Evolutionary conservation across 64 coral and sea anemone genomes (phyloP).

Genomic region (Porites australiensis): DNA sequence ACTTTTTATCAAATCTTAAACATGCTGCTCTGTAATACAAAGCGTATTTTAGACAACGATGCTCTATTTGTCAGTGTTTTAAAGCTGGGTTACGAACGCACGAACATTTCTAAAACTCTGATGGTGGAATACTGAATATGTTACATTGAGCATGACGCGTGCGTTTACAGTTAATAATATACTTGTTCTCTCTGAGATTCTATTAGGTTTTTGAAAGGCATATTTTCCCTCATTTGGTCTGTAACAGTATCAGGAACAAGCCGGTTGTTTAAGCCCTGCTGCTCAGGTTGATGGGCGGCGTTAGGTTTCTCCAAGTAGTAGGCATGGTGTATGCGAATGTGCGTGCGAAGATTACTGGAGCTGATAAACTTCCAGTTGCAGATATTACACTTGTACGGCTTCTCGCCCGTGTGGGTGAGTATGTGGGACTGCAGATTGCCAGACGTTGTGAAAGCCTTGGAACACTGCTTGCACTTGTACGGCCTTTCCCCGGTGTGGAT

Average conservation of each 20-base stretch:
- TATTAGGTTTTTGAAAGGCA: conserved; percentile 89
- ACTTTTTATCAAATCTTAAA: neutral
- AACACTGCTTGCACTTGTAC: conserved; percentile 98
- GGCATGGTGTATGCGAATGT: conserved; percentile 96
- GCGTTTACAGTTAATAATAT: conserved; percentile 69
- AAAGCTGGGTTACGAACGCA: too few relatives aligned
- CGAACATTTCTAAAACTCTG: too few relatives aligned
- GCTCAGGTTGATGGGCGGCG: conserved; percentile 19
- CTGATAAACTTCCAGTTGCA: conserved; percentile 99
- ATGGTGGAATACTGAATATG: too few relatives aligned
- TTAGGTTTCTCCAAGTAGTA: conserved; percentile 86
- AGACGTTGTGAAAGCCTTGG: conserved; percentile 97
- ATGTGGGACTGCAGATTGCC: conserved; percentile 98
- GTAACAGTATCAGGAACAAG: neutral
- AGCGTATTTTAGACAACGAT: too few relatives aligned
- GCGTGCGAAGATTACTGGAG: conserved; percentile 95
- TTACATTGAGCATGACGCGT: too few relatives aligned
- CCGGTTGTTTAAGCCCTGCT: neutral
- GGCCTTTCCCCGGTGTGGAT: conserved; percentile 97
- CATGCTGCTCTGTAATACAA: neutral
- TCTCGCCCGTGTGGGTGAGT: conserved; percentile 93
- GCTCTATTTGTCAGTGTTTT: too few relatives aligned
- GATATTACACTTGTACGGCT: conserved; percentile 97
- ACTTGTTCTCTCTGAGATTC: conserved; percentile 79
- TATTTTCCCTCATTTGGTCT: conserved; percentile 74